Evolutionary conservation across 2,888 invertebrate species (phyloP), one percentile per base, ranked within the genome.

Genomic region (Nomada fucata): DNA sequence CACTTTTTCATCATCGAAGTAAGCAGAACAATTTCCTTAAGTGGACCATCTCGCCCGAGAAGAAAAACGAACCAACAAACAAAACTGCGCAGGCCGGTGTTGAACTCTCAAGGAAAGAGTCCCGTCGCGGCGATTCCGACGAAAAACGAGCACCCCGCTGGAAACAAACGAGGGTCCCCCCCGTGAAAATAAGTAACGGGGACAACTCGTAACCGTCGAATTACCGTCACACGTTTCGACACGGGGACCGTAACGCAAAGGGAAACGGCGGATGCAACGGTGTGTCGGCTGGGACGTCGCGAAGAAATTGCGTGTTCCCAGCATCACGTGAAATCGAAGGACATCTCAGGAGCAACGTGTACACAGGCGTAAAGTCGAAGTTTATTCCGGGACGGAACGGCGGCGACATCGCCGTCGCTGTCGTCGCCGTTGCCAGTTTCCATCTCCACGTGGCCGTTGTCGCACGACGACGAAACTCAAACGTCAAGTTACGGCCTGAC

Each of bases 401-500:
- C 69, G 78, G 26, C 69, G 55, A 53, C 52, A 67, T 47, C 63
- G 76, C 69, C 74, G 59, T 57, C 67, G 79, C 23, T 67, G 77
- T 20, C 60, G 53, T 36, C 47, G 13, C 47, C 47, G 47, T 13
- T 70, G 67, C 67, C 72, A 69, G 65, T 69, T 73, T 42, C 59
- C 82, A 29, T 73, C 77, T 73, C 77, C 63, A 26, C 77, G 83
- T 69, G 26, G 71, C 74, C 82, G 74, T 79, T 71, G 76, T 80
- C 77, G 77, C 63, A 64, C 70, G 75, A 50, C 80, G 68, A 64
- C 75, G 86, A 89, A 91, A 91, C 90, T 91, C 91, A 91, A 92
- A 91, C 88, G 90, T 90, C 89, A 88, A 90, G 89, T 90, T 91
- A 89, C 88, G 86, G 88, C 88, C 88, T 89, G 90, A 91, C 89